Evolutionary conservation across 2,888 invertebrate species (phyloP).

Genomic region (Agrilus cyanescens): DNA sequence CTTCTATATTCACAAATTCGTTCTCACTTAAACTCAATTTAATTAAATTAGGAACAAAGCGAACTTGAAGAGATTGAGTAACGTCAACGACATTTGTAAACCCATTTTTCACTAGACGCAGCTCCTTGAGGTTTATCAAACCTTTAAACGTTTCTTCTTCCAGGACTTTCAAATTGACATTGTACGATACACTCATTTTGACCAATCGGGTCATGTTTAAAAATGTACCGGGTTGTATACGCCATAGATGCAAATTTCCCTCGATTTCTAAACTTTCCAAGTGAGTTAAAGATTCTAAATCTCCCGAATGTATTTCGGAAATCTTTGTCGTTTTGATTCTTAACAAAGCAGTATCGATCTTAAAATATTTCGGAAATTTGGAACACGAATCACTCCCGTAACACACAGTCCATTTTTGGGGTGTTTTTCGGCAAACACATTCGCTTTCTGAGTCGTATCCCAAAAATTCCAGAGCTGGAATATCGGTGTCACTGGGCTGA

Average conservation of each 20-base stretch:
- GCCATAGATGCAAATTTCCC: slow-evolving; percentile 40
- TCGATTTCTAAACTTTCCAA: slow-evolving; percentile 41
- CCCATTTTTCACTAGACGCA: slow-evolving; percentile 45
- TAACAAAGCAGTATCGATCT: slow-evolving; percentile 32
- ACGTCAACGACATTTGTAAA: slow-evolving; percentile 37
- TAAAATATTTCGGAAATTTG: slow-evolving; percentile 40
- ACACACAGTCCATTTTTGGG: slow-evolving; percentile 35
- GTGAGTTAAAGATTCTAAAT: slow-evolving; percentile 31
- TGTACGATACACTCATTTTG: slow-evolving; percentile 45
- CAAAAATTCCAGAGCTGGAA: neutral
- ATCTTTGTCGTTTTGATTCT: slow-evolving; percentile 42
- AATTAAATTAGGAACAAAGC: slow-evolving; percentile 36
- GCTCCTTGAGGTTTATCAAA: slow-evolving; percentile 36
- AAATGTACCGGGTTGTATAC: slow-evolving; percentile 40
- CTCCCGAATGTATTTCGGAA: slow-evolving; percentile 33
- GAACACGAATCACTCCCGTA: slow-evolving; percentile 42
- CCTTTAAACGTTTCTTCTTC: slow-evolving; percentile 40
- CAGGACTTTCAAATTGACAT: slow-evolving; percentile 37
- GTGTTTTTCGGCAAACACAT: slow-evolving; percentile 40
- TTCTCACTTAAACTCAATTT: slow-evolving; percentile 44
- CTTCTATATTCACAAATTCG: slow-evolving; percentile 35
- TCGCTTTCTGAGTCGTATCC: slow-evolving; percentile 24
- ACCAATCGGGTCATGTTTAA: slow-evolving; percentile 36
- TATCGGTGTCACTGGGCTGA: neutral
- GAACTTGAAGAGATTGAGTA: slow-evolving; percentile 35